A percentile compares a stretch with the other conserved stretches of the same genome.
These are phyloP conservation scores for Bradypodion ventrale DNA, from an alignment of 2,797 vertebrate species.

Conservation along the genomic window DNA sequence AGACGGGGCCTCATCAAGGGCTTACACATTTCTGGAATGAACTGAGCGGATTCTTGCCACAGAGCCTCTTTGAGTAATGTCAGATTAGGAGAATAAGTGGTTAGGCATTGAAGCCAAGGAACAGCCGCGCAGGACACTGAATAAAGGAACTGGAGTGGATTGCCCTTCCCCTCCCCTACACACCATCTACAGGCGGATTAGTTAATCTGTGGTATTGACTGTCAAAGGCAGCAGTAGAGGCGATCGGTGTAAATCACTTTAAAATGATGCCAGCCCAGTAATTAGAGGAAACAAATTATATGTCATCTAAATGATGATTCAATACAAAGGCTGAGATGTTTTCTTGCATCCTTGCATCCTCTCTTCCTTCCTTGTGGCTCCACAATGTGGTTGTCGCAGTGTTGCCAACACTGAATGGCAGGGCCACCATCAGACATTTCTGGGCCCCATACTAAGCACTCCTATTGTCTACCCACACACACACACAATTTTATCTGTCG, in stretches of 20 bases:
- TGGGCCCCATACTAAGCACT: too few relatives aligned
- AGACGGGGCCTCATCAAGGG: constrained; percentile 43
- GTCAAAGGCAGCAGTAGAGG: constrained; percentile 56
- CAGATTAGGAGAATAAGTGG: constrained; percentile 63
- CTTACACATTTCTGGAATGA: constrained; percentile 57
- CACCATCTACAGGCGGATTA: constrained; percentile 48
- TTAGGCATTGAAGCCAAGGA: constrained; percentile 57
- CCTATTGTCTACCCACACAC: too few relatives aligned
- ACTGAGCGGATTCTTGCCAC: constrained; percentile 57
- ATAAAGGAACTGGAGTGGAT: constrained; percentile 57
- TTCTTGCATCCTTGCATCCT: neutral
- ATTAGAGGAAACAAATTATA: constrained; percentile 65
- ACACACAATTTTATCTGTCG: too few relatives aligned
- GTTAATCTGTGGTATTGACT: constrained; percentile 70
- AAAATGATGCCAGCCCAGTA: constrained; percentile 67
- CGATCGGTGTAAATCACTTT: constrained; percentile 63
- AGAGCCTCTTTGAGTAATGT: constrained; percentile 55
- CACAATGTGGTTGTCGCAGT: neutral
- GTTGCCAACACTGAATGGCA: fast-evolving
- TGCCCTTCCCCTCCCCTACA: neutral
- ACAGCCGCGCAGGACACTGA: constrained; percentile 54
- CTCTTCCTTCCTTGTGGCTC: neutral
- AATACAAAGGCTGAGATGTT: fast-evolving
- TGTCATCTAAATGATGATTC: constrained; percentile 45
- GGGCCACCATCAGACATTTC: too few relatives aligned